A percentile compares a stretch with the other conserved stretches of the same genome.
These are phyloP conservation scores for Cydia fagiglandana DNA, from an alignment of 1,140 invertebrate genomes.

Conservation along the genomic window DNA sequence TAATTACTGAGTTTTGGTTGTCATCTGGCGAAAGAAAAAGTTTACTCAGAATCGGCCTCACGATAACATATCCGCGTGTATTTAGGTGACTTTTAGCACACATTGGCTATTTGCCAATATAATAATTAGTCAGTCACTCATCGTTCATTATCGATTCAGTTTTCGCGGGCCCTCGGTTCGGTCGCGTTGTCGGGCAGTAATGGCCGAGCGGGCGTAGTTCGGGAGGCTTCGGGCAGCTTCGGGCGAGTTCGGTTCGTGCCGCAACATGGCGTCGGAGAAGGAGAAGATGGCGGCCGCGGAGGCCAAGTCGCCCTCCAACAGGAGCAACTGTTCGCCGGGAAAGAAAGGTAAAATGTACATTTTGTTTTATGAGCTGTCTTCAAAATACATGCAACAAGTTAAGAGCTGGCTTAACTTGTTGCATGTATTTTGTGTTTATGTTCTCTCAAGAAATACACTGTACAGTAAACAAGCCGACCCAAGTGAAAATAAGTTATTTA, in stretches of 20 bases:
- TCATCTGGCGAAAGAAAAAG: not conserved
- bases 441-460: too few species aligned
- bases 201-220: conserved; percentile 46
- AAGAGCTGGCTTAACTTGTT: not conserved
- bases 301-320: conserved; percentile 71
- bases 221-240: conserved; percentile 49
- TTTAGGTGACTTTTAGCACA: conserved; percentile 50
- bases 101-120: conserved; percentile 61
- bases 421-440: not conserved
- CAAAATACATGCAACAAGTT: too few species aligned
- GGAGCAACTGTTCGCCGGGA: conserved; percentile 74
- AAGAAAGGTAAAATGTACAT: conserved; percentile 64
- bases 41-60: not conserved
- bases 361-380: not conserved
- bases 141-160: conserved; percentile 54
- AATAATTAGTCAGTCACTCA: conserved; percentile 59
- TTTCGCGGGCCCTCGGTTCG: conserved; percentile 48
- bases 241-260: conserved; percentile 42
- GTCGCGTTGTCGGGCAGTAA: conserved; percentile 54
- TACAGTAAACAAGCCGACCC: too few species aligned
- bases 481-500: too few species aligned
- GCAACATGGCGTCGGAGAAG: conserved; percentile 71
- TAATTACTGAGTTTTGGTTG: not conserved
- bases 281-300: conserved; percentile 72
- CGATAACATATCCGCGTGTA: conserved; percentile 39